A percentile compares a stretch with the other conserved stretches of the same genome.
Evolutionary conservation across 2,888 invertebrate species (phyloP).

Genomic region (Drosophila histrio): DNA sequence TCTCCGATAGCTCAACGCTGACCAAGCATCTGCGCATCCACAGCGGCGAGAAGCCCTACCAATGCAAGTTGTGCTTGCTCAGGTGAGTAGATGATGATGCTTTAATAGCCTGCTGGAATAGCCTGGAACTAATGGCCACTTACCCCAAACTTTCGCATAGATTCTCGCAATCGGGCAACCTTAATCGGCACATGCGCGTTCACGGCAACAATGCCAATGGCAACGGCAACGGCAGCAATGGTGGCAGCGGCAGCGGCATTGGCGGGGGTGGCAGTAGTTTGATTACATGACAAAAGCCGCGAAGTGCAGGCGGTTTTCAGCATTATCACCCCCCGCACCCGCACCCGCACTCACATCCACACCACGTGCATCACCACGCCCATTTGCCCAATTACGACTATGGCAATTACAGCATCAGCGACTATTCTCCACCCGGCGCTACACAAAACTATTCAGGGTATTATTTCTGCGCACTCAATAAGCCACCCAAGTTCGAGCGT

Average conservation of each 20-base stretch:
- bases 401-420: constrained; percentile 82
- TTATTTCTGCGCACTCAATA: constrained; percentile 84
- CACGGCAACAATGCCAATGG: constrained; percentile 88
- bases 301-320: constrained; percentile 83
- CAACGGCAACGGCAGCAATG: constrained; percentile 26
- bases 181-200: constrained; percentile 99
- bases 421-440: constrained; percentile 82
- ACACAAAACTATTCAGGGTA: constrained; percentile 84
- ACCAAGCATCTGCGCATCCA: constrained; percentile 96
- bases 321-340: constrained; percentile 82
- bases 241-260: constrained; percentile 47
- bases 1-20: constrained; percentile 98
- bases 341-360: constrained; percentile 57
- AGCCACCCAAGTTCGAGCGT: constrained; percentile 83
- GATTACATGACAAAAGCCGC: constrained; percentile 87
- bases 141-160: constrained; percentile 79
- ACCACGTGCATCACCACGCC: constrained; percentile 59
- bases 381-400: constrained; percentile 76
- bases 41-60: constrained; percentile 96
- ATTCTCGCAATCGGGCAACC: constrained; percentile 99
- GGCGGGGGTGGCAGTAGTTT: constrained; percentile 79
- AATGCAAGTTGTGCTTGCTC: constrained; percentile 97
- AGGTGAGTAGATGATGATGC: constrained; percentile 84
- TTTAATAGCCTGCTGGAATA: constrained; percentile 13
- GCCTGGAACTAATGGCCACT: constrained; percentile 28